These are phyloP conservation scores for Takifugu rubripes DNA, from an alignment of 2,797 vertebrate genomes.

Conservation along the genomic window DNA sequence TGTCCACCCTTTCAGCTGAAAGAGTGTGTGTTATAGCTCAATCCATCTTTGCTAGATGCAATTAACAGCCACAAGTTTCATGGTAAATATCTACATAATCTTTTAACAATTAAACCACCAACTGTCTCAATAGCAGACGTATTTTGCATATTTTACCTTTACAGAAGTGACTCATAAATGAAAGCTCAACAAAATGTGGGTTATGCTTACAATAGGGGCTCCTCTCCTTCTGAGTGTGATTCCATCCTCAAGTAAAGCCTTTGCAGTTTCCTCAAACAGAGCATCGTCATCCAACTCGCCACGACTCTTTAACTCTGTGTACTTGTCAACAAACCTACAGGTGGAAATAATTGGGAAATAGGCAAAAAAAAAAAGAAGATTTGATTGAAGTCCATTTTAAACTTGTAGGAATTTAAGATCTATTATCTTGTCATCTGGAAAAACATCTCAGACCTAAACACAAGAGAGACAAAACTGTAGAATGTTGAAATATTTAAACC, in stretches of 20 bases:
- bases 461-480: not conserved
- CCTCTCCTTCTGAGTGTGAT: constrained; percentile 75
- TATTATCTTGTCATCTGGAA: not conserved
- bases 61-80: not conserved
- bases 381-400: not conserved
- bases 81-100: not conserved
- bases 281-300: constrained; percentile 73
- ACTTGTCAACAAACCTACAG: constrained; percentile 88
- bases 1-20: no score
- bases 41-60: no score
- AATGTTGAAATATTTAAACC: not conserved
- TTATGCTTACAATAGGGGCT: constrained; percentile 68
- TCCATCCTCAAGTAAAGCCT: constrained; percentile 82
- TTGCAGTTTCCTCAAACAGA: constrained; percentile 84
- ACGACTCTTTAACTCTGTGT: constrained; percentile 73
- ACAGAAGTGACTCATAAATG: not conserved
- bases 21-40: no score
- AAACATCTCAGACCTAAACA: not conserved
- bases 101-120: not conserved
- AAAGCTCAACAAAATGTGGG: not conserved
- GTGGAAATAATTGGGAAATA: constrained; percentile 4
- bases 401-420: not conserved
- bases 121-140: not conserved
- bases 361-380: not conserved
- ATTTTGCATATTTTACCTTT: not conserved